Evolutionary conservation across 2,113 vertebrate species (phyloP).

Genomic region (Chloroceryle aenea): DNA sequence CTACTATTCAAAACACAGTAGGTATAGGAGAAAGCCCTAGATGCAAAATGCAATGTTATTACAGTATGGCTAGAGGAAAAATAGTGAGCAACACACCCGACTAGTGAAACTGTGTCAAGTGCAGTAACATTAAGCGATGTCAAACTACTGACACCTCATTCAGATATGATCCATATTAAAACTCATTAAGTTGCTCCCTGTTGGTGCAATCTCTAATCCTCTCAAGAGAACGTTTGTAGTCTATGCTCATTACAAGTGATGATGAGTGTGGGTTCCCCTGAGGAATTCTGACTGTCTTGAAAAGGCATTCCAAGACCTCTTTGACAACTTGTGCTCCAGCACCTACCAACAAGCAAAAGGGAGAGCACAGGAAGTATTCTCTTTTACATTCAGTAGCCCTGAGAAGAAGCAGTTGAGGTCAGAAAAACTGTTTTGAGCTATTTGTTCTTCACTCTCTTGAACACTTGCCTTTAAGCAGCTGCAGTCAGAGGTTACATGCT

Average conservation of each 20-base stretch:
- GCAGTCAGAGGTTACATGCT: background rate
- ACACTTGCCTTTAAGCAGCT: background rate
- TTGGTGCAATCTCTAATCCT: background rate
- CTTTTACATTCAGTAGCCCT: background rate
- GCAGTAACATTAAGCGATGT: background rate
- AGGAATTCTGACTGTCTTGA: background rate
- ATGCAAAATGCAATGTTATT: background rate
- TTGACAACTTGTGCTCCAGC: background rate
- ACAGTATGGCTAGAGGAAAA: background rate
- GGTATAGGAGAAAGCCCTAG: background rate
- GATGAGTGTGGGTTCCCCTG: background rate
- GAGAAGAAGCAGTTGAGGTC: background rate
- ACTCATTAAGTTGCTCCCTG: background rate
- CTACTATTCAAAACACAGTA: background rate
- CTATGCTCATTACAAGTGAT: background rate
- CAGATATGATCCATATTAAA: background rate
- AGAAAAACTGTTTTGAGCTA: background rate
- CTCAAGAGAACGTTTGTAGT: background rate
- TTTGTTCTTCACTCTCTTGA: background rate
- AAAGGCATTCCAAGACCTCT: background rate
- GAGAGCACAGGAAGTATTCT: background rate
- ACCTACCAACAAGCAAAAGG: rapidly evolving
- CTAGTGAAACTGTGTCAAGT: background rate
- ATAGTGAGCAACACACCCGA: background rate
- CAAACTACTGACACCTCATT: background rate